Evolutionary conservation across 2,888 invertebrate species (phyloP).

Genomic region (Patella depressa): DNA sequence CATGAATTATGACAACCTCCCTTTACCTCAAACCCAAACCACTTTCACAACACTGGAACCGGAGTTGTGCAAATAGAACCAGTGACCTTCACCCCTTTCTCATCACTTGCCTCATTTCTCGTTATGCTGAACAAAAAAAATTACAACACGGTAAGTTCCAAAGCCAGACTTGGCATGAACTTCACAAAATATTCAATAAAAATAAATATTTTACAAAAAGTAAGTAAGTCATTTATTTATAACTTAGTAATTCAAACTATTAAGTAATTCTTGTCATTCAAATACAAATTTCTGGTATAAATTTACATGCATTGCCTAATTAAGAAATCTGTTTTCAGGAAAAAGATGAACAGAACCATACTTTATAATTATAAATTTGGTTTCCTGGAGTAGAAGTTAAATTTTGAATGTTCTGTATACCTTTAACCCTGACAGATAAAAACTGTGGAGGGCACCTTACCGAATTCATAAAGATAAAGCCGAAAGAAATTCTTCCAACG

Average conservation of each 20-base stretch:
- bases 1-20: background rate
- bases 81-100: slow-evolving; percentile 6
- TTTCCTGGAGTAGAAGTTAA: too few relatives aligned
- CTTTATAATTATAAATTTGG: too few relatives aligned
- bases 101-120: background rate
- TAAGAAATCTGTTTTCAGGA: too few relatives aligned
- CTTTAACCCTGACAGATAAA: background rate
- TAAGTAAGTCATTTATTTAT: background rate
- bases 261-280: too few relatives aligned
- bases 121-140: slow-evolving; percentile 1
- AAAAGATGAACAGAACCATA: too few relatives aligned
- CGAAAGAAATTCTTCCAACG: too few relatives aligned
- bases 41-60: slow-evolving; percentile 3
- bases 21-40: background rate
- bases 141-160: slow-evolving; percentile 8
- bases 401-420: too few relatives aligned
- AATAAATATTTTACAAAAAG: background rate
- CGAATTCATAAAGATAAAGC: slow-evolving; percentile 17
- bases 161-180: slow-evolving; percentile 1
- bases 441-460: slow-evolving; percentile 33
- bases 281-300: too few relatives aligned
- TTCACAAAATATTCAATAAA: background rate
- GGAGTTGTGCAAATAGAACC: slow-evolving; percentile 7
- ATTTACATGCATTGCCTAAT: too few relatives aligned
- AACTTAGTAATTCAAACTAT: too few relatives aligned